phyloP scores from a whole-genome alignment of 2,113 vertebrate genomes.

The Callospermophilus lateralis region DNA sequence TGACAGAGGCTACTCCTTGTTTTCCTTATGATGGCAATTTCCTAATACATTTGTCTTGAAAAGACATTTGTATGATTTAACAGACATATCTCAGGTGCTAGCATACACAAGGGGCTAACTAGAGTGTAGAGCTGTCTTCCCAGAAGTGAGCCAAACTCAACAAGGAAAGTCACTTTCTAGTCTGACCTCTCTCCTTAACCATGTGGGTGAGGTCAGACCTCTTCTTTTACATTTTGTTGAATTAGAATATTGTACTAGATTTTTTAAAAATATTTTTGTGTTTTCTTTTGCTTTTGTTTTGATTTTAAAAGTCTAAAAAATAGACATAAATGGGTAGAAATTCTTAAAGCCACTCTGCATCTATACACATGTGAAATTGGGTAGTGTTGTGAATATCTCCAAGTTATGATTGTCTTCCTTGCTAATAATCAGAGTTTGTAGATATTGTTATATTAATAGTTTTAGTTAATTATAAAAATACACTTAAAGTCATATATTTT shows the following conservation, averaged over 20 bases:
- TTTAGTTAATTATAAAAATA: background rate
- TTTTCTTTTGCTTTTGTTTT: background rate
- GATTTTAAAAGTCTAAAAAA: background rate
- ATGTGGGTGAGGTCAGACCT: background rate
- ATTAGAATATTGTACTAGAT: background rate
- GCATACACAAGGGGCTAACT: background rate
- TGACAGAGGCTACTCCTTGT: background rate
- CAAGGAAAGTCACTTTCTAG: background rate
- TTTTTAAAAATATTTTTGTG: background rate
- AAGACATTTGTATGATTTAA: background rate
- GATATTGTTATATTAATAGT: background rate
- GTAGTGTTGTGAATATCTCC: background rate
- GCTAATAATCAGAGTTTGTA: background rate
- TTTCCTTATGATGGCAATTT: background rate
- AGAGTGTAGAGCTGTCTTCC: background rate
- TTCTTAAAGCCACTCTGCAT: background rate
- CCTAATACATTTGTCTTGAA: background rate
- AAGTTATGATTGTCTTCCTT: background rate
- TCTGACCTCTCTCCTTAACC: background rate
- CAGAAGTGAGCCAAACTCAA: background rate
- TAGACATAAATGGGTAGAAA: too few relatives aligned
- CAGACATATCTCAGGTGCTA: background rate
- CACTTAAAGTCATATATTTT: conserved; percentile 18
- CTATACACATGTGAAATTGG: background rate
- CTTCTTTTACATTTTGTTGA: background rate